A percentile compares a stretch with the other conserved stretches of the same genome.
These are phyloP conservation scores for Hemiprocne comata DNA, from an alignment of 2,113 vertebrate species.

Conservation along the genomic window DNA sequence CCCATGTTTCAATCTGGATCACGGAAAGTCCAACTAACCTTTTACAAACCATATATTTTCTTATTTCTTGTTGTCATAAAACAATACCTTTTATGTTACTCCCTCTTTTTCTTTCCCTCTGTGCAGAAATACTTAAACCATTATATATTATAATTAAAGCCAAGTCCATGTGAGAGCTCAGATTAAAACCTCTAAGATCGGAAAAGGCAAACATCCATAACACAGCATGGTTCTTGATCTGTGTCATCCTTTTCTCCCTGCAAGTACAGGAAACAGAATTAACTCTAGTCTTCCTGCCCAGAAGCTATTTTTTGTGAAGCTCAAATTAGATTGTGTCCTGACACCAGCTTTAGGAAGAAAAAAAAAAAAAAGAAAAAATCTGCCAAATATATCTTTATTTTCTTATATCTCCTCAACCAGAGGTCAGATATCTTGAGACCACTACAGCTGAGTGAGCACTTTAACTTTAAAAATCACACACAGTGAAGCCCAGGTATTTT, in stretches of 20 bases:
- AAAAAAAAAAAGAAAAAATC: neutral
- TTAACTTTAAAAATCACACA: neutral
- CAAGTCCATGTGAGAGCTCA: neutral
- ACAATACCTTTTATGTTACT: neutral
- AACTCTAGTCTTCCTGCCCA: neutral
- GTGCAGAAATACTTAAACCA: neutral
- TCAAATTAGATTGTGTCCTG: neutral
- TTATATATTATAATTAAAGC: neutral
- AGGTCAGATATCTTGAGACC: neutral
- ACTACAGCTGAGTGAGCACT: neutral
- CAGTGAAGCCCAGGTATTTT: neutral
- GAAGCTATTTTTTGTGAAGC: neutral
- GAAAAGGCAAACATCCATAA: neutral
- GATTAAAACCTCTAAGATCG: neutral
- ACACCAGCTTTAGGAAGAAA: neutral
- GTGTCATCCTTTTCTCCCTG: neutral
- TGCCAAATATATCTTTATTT: neutral
- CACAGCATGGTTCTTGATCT: neutral
- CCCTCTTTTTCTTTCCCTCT: neutral
- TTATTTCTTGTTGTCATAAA: neutral
- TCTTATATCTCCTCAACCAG: neutral
- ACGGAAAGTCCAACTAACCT: neutral
- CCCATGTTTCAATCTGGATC: neutral
- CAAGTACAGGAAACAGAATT: neutral
- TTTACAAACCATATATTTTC: neutral